A percentile compares a stretch with the other conserved stretches of the same genome.
Evolutionary conservation across 1,140 invertebrate genomes (phyloP).

Genomic region (Caenorhabditis brenneri): DNA sequence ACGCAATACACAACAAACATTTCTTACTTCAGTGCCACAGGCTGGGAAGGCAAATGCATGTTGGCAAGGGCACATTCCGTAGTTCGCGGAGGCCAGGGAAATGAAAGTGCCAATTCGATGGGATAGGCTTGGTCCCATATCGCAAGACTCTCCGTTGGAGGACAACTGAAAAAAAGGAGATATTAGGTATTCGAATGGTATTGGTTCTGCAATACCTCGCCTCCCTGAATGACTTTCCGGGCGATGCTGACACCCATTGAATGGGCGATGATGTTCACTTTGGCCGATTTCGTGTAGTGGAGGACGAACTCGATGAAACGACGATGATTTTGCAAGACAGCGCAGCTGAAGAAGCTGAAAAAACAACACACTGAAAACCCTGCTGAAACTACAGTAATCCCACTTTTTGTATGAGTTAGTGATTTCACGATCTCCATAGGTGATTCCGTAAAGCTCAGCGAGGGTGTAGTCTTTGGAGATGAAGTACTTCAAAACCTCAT

Average conservation of each 20-base stretch:
- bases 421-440: slow-evolving; percentile 55
- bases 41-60: not conserved
- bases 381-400: not conserved
- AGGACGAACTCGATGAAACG: slow-evolving; percentile 50
- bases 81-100: slow-evolving; percentile 54
- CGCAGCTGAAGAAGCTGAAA: slow-evolving; percentile 3
- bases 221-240: slow-evolving; percentile 55
- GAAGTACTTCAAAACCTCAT: slow-evolving; percentile 46
- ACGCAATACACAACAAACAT: not conserved
- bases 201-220: slow-evolving; percentile 45
- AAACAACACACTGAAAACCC: not conserved
- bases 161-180: slow-evolving; percentile 11
- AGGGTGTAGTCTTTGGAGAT: slow-evolving; percentile 39
- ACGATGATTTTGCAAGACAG: not conserved
- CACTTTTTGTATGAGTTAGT: slow-evolving; percentile 12
- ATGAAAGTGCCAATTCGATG: slow-evolving; percentile 52
- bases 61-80: slow-evolving; percentile 59
- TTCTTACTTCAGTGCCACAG: slow-evolving; percentile 23
- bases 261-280: slow-evolving; percentile 57
- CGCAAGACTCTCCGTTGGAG: slow-evolving; percentile 42
- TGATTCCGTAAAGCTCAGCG: slow-evolving; percentile 57
- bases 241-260: slow-evolving; percentile 60
- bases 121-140: slow-evolving; percentile 50
- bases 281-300: slow-evolving; percentile 50
- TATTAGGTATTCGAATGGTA: not conserved